A percentile compares a stretch with the other conserved stretches of the same genome.
These are phyloP conservation scores for Canis aureus DNA, from an alignment of 2,113 vertebrate genomes.

Conservation along the genomic window DNA sequence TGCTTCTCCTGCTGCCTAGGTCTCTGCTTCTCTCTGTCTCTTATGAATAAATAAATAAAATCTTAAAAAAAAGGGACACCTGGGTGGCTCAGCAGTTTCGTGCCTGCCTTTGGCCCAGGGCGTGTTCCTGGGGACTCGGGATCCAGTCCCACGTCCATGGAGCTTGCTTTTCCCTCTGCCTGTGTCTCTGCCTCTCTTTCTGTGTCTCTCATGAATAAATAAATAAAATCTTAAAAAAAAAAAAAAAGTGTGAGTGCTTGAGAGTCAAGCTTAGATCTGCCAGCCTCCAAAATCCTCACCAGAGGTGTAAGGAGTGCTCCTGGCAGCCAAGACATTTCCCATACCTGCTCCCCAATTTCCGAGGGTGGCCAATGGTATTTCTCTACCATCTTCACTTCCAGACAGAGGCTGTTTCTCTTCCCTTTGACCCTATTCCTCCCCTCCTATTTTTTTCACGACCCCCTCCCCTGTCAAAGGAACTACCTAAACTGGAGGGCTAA, in stretches of 20 bases:
- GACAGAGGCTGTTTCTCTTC: slow-evolving; percentile 3
- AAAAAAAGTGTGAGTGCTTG: not conserved
- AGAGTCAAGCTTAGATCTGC: not conserved
- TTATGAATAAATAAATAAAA: no score
- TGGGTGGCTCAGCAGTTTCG: no score
- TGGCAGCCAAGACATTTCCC: not conserved
- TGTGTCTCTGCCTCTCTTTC: no score
- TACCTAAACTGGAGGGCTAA: not conserved
- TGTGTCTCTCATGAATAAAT: no score
- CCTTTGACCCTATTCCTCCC: not conserved
- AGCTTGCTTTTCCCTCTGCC: no score
- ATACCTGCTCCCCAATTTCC: not conserved
- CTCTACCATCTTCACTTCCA: not conserved
- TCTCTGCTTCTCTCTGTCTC: no score
- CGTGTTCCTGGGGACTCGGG: no score
- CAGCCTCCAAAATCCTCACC: not conserved
- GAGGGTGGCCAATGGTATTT: not conserved
- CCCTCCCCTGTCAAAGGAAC: not conserved
- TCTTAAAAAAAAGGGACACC: no score
- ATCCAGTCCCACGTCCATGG: no score
- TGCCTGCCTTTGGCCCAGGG: no score
- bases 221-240: no score
- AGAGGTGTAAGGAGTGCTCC: not conserved
- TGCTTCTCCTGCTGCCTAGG: no score
- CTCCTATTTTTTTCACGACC: not conserved